A percentile compares a stretch with the other conserved stretches of the same genome.
Conservation (phyloP, 2,113 vertebrate genomes). For the Poicephalus meyeri region DNA sequence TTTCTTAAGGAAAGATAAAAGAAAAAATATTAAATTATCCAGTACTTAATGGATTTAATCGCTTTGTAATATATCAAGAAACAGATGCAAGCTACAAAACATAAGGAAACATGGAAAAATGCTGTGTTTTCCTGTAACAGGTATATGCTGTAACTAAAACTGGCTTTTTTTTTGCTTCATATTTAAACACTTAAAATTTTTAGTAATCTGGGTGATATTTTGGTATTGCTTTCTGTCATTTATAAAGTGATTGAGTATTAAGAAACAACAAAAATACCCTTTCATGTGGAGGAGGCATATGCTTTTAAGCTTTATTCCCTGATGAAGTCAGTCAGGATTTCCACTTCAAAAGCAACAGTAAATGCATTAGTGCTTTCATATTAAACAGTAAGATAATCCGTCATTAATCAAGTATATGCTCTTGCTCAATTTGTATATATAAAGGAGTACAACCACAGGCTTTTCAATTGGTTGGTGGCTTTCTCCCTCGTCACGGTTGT, state of each 20-base stretch:
- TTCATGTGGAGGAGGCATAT: not conserved
- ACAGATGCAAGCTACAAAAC: not conserved
- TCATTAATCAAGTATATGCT: too few relatives aligned
- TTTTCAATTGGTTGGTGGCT: too few relatives aligned
- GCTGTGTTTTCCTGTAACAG: not conserved
- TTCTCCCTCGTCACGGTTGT: too few relatives aligned
- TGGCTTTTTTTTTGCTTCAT: not conserved
- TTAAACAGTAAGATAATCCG: not conserved
- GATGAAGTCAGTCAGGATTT: not conserved
- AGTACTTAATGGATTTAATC: not conserved
- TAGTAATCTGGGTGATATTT: not conserved
- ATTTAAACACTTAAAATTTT: not conserved
- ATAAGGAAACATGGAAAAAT: not conserved
- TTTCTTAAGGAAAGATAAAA: not conserved
- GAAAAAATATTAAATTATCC: not conserved
- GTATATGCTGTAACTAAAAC: not conserved
- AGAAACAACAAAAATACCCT: not conserved
- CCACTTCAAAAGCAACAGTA: not conserved
- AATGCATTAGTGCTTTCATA: not conserved
- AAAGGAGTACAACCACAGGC: too few relatives aligned
- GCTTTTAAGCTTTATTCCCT: not conserved
- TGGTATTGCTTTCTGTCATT: not conserved
- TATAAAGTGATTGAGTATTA: not conserved
- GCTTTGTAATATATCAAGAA: not conserved
- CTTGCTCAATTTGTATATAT: too few relatives aligned